Percentiles rank a stretch among this genome's conserved stretches.
Conservation (phyloP, 2,113 vertebrate species). For the Lucifuga dentata region DNA sequence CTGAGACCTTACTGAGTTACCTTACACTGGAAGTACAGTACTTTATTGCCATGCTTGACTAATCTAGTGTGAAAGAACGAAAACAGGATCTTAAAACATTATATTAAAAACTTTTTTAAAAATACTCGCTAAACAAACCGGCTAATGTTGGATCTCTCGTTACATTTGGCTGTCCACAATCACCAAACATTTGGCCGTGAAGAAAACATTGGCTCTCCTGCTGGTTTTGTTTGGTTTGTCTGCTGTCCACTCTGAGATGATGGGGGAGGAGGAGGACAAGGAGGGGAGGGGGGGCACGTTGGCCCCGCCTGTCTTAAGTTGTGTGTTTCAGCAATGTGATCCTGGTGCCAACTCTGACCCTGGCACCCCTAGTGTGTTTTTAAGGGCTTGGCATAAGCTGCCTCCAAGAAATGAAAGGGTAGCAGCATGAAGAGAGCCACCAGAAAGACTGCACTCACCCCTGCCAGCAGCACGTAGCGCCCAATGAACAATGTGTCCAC, state of each 20-base stretch:
- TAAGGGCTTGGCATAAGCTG: slow-evolving; percentile 87
- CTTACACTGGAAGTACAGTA: no score
- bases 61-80: no score
- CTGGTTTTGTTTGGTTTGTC: slow-evolving; percentile 34
- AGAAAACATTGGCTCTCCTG: slow-evolving; percentile 17
- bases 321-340: slow-evolving; percentile 27
- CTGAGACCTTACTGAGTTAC: no score
- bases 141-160: not conserved
- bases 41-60: no score
- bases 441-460: slow-evolving; percentile 79
- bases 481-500: slow-evolving; percentile 91
- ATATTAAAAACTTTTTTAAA: not conserved
- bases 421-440: slow-evolving; percentile 88
- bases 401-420: slow-evolving; percentile 88
- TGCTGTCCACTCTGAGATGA: slow-evolving; percentile 16
- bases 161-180: not conserved
- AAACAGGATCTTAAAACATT: no score
- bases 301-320: slow-evolving; percentile 46
- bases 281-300: slow-evolving; percentile 6
- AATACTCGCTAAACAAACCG: not conserved
- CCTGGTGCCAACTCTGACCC: slow-evolving; percentile 48
- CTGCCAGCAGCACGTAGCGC: slow-evolving; percentile 88
- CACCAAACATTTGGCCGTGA: slow-evolving; percentile 7
- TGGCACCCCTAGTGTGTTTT: slow-evolving; percentile 66
- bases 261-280: no score